Percentiles rank a stretch among this genome's conserved stretches.
These are phyloP conservation scores for Squalus acanthias DNA, from an alignment of 2,797 vertebrate genomes.

Conservation along the genomic window DNA sequence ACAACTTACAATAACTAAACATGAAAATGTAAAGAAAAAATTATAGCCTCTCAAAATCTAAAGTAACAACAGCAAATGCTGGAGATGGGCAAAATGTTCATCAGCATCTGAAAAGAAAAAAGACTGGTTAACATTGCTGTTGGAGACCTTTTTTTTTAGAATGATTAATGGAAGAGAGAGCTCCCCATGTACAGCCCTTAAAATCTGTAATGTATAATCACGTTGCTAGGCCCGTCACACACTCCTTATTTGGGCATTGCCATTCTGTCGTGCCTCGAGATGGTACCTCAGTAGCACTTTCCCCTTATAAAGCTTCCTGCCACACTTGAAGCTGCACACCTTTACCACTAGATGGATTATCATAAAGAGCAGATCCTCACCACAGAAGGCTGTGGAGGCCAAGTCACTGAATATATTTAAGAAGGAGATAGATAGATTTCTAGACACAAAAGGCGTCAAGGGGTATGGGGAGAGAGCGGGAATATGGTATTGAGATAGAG, in stretches of 20 bases:
- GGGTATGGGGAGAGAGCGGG: too few relatives aligned
- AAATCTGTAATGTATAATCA: neutral
- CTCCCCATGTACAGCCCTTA: neutral
- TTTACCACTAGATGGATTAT: neutral
- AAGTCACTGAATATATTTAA: too few relatives aligned
- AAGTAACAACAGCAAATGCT: neutral
- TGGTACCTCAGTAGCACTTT: neutral
- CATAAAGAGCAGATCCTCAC: neutral
- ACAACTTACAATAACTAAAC: neutral
- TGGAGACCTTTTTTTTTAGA: neutral
- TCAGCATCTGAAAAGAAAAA: neutral
- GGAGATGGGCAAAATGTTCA: neutral
- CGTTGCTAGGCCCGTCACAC: neutral
- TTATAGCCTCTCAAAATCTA: neutral
- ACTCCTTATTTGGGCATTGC: neutral
- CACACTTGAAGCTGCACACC: neutral
- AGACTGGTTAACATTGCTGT: neutral
- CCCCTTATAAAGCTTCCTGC: neutral
- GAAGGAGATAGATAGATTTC: too few relatives aligned
- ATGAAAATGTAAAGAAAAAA: neutral
- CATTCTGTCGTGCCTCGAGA: neutral
- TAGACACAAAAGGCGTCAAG: too few relatives aligned
- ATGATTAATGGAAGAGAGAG: neutral
- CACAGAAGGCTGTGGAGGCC: too few relatives aligned
- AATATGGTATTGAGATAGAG: too few relatives aligned